Conservation (phyloP, 1,140 invertebrate genomes). For the Armadillidium nasatum region DNA sequence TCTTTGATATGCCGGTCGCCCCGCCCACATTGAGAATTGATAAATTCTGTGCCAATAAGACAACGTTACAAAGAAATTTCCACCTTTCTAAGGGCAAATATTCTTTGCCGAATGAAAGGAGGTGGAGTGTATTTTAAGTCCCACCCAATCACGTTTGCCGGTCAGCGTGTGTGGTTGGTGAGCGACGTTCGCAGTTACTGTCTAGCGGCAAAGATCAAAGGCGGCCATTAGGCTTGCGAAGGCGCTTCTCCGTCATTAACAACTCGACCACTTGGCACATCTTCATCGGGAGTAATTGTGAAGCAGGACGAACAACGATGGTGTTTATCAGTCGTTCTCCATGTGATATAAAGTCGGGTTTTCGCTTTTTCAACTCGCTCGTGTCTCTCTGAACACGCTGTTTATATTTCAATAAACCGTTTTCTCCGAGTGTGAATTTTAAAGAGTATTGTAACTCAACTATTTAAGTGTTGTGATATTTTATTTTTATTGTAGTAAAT, state of each 20-base stretch:
- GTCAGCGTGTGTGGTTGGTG: conserved; percentile 38
- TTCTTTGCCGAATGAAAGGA: background rate
- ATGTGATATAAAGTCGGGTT: conserved; percentile 30
- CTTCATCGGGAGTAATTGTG: conserved; percentile 42
- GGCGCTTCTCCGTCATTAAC: conserved; percentile 44
- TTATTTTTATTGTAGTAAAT: too few relatives aligned
- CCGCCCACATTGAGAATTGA: conserved; percentile 44
- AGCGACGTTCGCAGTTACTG: conserved; percentile 36
- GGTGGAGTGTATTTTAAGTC: conserved; percentile 23
- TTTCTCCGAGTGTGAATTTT: conserved; percentile 1
- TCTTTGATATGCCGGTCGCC: conserved; percentile 44
- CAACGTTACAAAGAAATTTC: background rate
- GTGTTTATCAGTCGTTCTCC: conserved; percentile 3
- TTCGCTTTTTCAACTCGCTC: conserved; percentile 42
- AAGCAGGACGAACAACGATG: background rate
- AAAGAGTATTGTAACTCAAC: background rate
- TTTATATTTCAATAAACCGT: background rate
- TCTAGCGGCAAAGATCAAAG: conserved; percentile 44
- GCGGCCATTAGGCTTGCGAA: conserved; percentile 45
- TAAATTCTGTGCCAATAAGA: conserved; percentile 33
- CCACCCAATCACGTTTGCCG: conserved; percentile 32
- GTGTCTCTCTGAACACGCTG: conserved; percentile 31
- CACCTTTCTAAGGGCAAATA: background rate
- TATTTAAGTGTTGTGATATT: background rate
- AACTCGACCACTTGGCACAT: conserved; percentile 45